Evolutionary conservation across 2,888 invertebrate species (phyloP).

Genomic region (Trichogramma evanescens): DNA sequence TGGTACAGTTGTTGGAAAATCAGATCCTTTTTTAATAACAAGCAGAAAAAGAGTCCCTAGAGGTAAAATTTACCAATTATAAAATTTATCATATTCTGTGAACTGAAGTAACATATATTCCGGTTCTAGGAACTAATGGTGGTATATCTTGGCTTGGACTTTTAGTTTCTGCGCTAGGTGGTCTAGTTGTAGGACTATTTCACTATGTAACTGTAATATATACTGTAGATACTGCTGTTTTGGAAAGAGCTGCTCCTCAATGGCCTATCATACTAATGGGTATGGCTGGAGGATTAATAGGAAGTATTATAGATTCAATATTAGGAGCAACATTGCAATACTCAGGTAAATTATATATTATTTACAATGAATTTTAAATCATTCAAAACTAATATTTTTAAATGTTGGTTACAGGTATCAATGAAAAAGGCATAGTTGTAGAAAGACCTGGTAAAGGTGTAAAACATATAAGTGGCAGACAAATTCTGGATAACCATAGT

Average conservation of each 20-base stretch:
- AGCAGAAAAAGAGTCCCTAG: slow-evolving; percentile 67
- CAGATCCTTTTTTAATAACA: slow-evolving; percentile 70
- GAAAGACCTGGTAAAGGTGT: slow-evolving; percentile 64
- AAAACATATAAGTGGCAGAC: slow-evolving; percentile 67
- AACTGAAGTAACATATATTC: background rate
- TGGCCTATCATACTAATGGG: slow-evolving; percentile 73
- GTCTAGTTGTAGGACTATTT: slow-evolving; percentile 62
- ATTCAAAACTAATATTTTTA: slow-evolving; percentile 10
- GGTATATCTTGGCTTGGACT: slow-evolving; percentile 65
- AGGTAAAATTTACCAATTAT: slow-evolving; percentile 44
- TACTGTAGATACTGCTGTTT: slow-evolving; percentile 54
- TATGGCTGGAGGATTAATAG: slow-evolving; percentile 67
- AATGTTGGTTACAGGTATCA: slow-evolving; percentile 54
- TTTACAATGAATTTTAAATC: background rate
- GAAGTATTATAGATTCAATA: slow-evolving; percentile 75
- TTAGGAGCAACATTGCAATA: slow-evolving; percentile 81
- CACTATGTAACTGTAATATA: slow-evolving; percentile 64
- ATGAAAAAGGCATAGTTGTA: slow-evolving; percentile 64
- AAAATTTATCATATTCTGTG: slow-evolving; percentile 1
- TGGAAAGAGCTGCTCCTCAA: slow-evolving; percentile 61
- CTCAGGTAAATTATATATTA: slow-evolving; percentile 56
- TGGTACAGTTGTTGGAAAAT: slow-evolving; percentile 64
- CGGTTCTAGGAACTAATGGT: slow-evolving; percentile 72
- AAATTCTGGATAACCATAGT: slow-evolving; percentile 77
- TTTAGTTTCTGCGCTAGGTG: slow-evolving; percentile 60